Percentiles rank a stretch among this genome's conserved stretches.
Conservation (phyloP, 2,113 vertebrate species). For the Phylloscopus whistleri region DNA sequence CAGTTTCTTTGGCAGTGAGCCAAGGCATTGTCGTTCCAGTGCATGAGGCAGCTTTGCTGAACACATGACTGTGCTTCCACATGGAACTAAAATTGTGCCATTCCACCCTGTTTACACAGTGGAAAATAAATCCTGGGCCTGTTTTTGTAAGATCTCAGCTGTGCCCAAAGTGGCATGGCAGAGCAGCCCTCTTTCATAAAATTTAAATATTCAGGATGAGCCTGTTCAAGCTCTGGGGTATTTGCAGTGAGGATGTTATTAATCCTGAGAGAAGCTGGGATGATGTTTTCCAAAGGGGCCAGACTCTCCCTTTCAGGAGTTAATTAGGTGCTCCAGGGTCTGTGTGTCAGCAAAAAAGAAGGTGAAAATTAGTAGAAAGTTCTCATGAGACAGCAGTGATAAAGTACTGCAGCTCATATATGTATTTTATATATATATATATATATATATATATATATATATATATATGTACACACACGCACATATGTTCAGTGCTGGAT, state of each 20-base stretch:
- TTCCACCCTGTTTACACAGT: not conserved
- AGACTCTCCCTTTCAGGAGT: not conserved
- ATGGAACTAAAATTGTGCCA: not conserved
- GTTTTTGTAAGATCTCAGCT: not conserved
- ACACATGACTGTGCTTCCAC: not conserved
- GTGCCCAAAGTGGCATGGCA: not conserved
- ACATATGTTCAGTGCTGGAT: not conserved
- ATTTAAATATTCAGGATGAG: not conserved
- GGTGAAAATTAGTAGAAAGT: not conserved
- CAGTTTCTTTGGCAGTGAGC: not conserved
- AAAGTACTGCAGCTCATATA: not conserved
- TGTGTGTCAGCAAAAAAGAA: not conserved
- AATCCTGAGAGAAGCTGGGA: not conserved
- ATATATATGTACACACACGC: not conserved
- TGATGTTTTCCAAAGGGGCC: not conserved
- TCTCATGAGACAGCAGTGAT: not conserved
- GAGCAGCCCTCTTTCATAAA: not conserved
- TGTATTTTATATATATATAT: no score
- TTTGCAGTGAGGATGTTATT: not conserved
- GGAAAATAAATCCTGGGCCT: not conserved
- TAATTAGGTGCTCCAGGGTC: not conserved
- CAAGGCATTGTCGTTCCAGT: not conserved
- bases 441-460: no score
- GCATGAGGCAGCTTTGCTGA: not conserved
- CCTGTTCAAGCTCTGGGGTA: not conserved